Evolutionary conservation across 2,113 vertebrate genomes (phyloP), one percentile per base, ranked within the genome.

Genomic region (Okapia johnstoni): DNA sequence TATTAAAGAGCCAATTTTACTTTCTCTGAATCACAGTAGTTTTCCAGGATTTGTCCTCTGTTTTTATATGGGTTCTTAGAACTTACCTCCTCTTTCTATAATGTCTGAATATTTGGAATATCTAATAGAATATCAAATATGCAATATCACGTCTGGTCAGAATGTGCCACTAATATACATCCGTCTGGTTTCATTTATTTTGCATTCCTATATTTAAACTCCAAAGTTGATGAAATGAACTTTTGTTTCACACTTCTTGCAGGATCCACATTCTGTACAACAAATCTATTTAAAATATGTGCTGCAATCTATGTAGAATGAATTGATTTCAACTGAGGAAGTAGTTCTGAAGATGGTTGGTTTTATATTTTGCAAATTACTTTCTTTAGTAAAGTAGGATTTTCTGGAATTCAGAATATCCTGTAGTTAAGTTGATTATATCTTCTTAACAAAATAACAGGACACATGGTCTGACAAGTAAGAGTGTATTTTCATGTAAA

Each of bases 281-380:
- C 43, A 66, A 30, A 90, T 83, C 16, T 70, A 36, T 54, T 77
- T 93, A 63, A 33, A 91, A 48, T 50, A 30, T 40, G 48, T 50
- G 21, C 28, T 70, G 6, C 17, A 87, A 13, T 83, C 50, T 91
- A n/a, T n/a, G 30, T 94, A 66, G 88, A 36, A 46, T 54, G 54
- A 88, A 70, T 66, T 92, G 55, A 92, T 33, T 90, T 43, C 12
- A 76, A 76, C 48, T 30, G 36, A 93, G 66, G 63, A 96, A 92
- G 43, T 63, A 46, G 5, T 87, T 96, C 91, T 95, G 80, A 80
- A 89, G 79, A 26, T 40, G 33, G 33, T 77, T 57, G 43, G 16
- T 58, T 93, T 95, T 91, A 46, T 81, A 85, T 91, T 83, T 81
- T 93, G 33, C 33, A 88, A 73, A 80, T 93, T 94, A 46, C 5